Evolutionary conservation across 2,113 vertebrate genomes (phyloP), one percentile per base, ranked within the genome.

Genomic region (Myotis lucifugus): DNA sequence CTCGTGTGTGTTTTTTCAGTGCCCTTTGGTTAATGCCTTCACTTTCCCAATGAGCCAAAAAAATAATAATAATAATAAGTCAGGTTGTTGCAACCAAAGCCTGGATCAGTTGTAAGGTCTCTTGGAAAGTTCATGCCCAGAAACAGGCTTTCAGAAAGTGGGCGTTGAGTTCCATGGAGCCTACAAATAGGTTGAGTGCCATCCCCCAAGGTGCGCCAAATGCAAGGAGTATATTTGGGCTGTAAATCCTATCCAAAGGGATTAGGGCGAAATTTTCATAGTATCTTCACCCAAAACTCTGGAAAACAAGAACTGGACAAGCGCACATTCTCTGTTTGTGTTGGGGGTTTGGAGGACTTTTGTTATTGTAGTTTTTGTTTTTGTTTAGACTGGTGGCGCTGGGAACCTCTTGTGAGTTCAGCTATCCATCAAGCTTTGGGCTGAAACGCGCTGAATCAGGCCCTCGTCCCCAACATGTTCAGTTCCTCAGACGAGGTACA

Each of bases 281-380:
- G 82, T 72, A 61, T 67, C 79, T 72, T 77, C 66, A 78, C 42
- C 59, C 40, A 77, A 69, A 95, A 70, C 18, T 64, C 70, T 66
- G 29, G 27, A 88, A 93, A 91, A 85, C 40, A 91, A 88, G 72
- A 94, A 86, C 54, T 10, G 8, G 40, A 69, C 48, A 77, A 72
- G 29, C 34, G 1, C 34, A 54, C 17, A 48, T 61, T 72, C 27
- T 79, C 74, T 61, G 0, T 56, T 94, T 94, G 15, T 29, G 79
- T 82, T 42, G 50, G 25, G 5, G 5, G 14, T 34, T 74, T 90
- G 61, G 86, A 82, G n/a, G 32, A 34, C 27, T 82, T 91, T 66
- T 81, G 27, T 78, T 85, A 12, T 83, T 77, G 85, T 42, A 7
- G 42, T 88, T 91, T 90, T 69, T 90, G 42, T 88, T 88, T 90